Conservation (phyloP, 2,888 invertebrate species). For the Lucinisca nassula region DNA sequence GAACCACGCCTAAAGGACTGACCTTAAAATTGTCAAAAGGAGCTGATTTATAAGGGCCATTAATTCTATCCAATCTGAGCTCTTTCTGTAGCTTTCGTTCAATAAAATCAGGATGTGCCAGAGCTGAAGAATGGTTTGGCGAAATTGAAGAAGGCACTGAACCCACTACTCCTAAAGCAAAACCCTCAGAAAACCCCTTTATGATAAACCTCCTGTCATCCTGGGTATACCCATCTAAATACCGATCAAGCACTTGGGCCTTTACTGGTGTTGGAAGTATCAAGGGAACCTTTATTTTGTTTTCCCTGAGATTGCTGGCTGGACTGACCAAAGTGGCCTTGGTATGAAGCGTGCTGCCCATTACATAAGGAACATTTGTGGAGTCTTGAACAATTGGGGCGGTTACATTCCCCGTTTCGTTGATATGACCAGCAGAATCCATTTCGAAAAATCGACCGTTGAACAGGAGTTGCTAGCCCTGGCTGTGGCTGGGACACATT, state of each 20-base stretch:
- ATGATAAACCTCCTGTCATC: not conserved
- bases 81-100: constrained; percentile 37
- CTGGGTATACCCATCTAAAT: not conserved
- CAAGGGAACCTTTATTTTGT: not conserved
- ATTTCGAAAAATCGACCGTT: not conserved
- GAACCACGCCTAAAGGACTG: constrained; percentile 54
- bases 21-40: constrained; percentile 45
- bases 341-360: not conserved
- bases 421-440: constrained; percentile 8
- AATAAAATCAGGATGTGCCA: constrained; percentile 3
- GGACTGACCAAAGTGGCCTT: not conserved
- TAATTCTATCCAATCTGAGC: constrained; percentile 8
- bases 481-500: not conserved
- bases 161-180: not conserved
- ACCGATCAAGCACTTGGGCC: not conserved
- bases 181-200: constrained; percentile 14
- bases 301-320: not conserved
- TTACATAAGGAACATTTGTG: constrained; percentile 15
- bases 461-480: not conserved
- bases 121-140: not conserved
- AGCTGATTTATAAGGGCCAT: constrained; percentile 33
- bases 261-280: not conserved
- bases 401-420: not conserved
- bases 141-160: not conserved
- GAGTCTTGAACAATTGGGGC: not conserved